These are phyloP conservation scores for Raja brachyura DNA, from an alignment of 2,113 vertebrate genomes.

Conservation along the genomic window DNA sequence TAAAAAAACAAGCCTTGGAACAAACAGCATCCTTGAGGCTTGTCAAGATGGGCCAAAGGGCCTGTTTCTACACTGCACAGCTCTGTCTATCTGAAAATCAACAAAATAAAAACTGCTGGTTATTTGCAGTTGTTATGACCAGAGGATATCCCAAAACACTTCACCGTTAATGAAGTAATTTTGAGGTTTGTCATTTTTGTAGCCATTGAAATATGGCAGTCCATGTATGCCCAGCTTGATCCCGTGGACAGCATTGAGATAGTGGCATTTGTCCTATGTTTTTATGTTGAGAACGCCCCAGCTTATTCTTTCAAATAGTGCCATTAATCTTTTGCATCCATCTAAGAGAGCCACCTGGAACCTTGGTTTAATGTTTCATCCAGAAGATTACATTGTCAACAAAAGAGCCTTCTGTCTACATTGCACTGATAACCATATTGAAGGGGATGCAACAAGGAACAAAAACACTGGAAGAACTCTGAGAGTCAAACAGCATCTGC, in stretches of 20 bases:
- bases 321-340: not conserved
- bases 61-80: no score
- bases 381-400: not conserved
- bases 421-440: not conserved
- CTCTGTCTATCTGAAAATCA: not conserved
- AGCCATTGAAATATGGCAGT: not conserved
- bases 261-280: not conserved
- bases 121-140: not conserved
- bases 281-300: not conserved
- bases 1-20: no score
- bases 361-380: no score
- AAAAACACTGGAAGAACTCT: not conserved
- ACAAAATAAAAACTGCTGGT: not conserved
- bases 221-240: not conserved
- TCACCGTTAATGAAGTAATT: not conserved
- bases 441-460: not conserved
- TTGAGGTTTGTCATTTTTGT: not conserved
- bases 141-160: not conserved
- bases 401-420: not conserved
- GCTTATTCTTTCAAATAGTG: not conserved
- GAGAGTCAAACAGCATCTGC: no score
- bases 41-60: no score
- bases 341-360: not conserved
- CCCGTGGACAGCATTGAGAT: not conserved
- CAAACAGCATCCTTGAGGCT: no score